A percentile compares a stretch with the other conserved stretches of the same genome.
Conservation (phyloP, 1,140 invertebrate species). For the Delia radicum region DNA sequence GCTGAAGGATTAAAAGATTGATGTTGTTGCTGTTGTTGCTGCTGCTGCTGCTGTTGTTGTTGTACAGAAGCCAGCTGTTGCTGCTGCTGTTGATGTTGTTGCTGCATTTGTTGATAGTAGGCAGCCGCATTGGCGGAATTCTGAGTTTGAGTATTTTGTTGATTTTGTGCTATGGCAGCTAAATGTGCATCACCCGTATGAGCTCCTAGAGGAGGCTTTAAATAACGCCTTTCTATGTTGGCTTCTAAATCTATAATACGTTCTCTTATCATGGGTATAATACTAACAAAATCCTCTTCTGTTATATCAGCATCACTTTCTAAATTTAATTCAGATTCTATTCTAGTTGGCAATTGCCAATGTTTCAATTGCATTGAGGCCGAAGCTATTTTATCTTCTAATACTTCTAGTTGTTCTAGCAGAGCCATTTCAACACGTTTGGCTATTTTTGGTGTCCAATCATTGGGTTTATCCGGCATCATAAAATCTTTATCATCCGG, state of each 20-base stretch:
- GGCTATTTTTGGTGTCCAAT: slow-evolving; percentile 73
- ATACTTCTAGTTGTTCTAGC: slow-evolving; percentile 83
- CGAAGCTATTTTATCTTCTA: slow-evolving; percentile 89
- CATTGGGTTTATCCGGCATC: slow-evolving; percentile 62
- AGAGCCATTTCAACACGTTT: slow-evolving; percentile 78
- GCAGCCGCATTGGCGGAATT: slow-evolving; percentile 51
- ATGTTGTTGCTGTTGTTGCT: slow-evolving; percentile 40
- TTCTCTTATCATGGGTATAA: slow-evolving; percentile 70
- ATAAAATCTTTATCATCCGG: slow-evolving; percentile 54
- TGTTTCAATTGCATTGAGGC: slow-evolving; percentile 93
- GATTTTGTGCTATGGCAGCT: slow-evolving; percentile 53
- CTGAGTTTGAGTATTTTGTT: slow-evolving; percentile 46
- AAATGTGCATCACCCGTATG: slow-evolving; percentile 53
- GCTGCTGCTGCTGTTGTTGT: slow-evolving; percentile 36
- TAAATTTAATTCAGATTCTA: slow-evolving; percentile 60
- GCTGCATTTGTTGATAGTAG: slow-evolving; percentile 46
- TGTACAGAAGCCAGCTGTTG: no score
- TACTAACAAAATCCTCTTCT: slow-evolving; percentile 52
- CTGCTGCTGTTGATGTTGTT: slow-evolving; percentile 43
- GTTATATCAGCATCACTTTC: slow-evolving; percentile 62
- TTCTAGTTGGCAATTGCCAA: slow-evolving; percentile 74
- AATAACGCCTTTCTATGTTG: slow-evolving; percentile 88
- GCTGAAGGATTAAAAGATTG: slow-evolving; percentile 42
- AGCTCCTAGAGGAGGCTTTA: slow-evolving; percentile 87
- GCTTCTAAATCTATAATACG: slow-evolving; percentile 81